These are phyloP conservation scores for Acanthosepion pharaonis DNA, from an alignment of 2,888 invertebrate species.

Conservation along the genomic window DNA sequence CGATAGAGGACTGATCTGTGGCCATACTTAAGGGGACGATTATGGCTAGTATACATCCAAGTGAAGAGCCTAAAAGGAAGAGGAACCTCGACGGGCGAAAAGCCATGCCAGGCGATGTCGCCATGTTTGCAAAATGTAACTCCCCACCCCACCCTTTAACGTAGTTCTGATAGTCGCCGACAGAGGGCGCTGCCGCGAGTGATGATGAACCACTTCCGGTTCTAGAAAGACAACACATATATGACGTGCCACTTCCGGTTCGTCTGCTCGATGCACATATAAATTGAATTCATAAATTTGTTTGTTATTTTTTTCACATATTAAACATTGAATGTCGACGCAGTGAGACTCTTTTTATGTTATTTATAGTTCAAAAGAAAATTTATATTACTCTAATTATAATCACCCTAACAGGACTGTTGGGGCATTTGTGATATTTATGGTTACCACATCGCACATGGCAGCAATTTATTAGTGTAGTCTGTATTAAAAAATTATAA, in stretches of 20 bases:
- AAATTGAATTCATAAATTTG: too few relatives aligned
- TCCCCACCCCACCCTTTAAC: background rate
- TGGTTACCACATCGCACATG: too few relatives aligned
- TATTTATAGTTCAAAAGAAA: too few relatives aligned
- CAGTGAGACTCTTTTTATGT: too few relatives aligned
- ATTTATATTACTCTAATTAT: too few relatives aligned
- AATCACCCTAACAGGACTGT: too few relatives aligned
- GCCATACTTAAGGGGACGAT: background rate
- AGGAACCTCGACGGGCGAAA: background rate
- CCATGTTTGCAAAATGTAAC: slow-evolving; percentile 24
- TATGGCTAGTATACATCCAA: background rate
- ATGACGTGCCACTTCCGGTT: slow-evolving; percentile 18
- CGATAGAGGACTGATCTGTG: slow-evolving; percentile 52
- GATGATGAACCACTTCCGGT: background rate
- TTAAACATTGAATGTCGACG: too few relatives aligned
- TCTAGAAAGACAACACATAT: background rate
- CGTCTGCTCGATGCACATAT: background rate
- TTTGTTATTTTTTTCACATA: too few relatives aligned
- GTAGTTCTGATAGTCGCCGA: background rate
- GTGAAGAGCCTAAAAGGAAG: background rate
- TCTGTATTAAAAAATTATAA: too few relatives aligned
- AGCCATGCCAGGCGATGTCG: slow-evolving; percentile 16
- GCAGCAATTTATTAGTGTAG: too few relatives aligned
- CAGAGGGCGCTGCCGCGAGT: background rate
- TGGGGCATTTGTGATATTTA: too few relatives aligned